These are phyloP conservation scores for Pelecanus crispus DNA, from an alignment of 2,113 vertebrate species.

Conservation along the genomic window DNA sequence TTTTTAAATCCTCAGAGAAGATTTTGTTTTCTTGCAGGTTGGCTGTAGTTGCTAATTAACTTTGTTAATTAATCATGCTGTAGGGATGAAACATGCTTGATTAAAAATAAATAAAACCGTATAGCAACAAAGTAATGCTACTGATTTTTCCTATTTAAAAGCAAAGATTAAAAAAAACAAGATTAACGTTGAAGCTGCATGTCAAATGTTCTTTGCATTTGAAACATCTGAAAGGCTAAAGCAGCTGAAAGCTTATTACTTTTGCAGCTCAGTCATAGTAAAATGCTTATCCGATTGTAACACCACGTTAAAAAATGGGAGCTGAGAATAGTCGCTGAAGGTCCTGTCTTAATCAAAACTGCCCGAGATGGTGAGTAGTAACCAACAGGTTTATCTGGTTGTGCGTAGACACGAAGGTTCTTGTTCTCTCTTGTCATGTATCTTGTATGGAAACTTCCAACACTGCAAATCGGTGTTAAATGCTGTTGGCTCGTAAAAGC, in stretches of 20 bases:
- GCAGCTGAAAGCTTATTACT: slow-evolving; percentile 13
- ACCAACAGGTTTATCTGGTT: not conserved
- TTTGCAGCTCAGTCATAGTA: not conserved
- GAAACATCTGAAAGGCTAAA: slow-evolving; percentile 25
- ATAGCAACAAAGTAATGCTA: not conserved
- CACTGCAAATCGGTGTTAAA: not conserved
- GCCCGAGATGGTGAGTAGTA: not conserved
- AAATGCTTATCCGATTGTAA: slow-evolving; percentile 2
- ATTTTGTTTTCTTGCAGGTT: slow-evolving; percentile 36
- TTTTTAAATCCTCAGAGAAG: slow-evolving; percentile 21
- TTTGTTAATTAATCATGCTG: slow-evolving; percentile 43
- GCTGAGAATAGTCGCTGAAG: not conserved
- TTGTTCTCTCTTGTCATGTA: not conserved
- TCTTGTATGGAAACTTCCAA: not conserved
- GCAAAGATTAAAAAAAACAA: not conserved
- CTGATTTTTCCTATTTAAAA: slow-evolving; percentile 22
- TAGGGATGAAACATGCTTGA: slow-evolving; percentile 34
- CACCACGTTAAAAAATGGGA: not conserved
- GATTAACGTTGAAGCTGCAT: slow-evolving; percentile 41
- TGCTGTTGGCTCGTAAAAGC: not conserved
- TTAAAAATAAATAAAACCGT: slow-evolving; percentile 39
- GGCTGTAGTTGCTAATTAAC: slow-evolving; percentile 41
- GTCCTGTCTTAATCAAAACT: not conserved
- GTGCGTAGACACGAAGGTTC: not conserved
- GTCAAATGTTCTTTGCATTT: slow-evolving; percentile 43